Evolutionary conservation across 53 echinoderm and acorn worm species (phyloP).

Genomic region (Antedon mediterranea): DNA sequence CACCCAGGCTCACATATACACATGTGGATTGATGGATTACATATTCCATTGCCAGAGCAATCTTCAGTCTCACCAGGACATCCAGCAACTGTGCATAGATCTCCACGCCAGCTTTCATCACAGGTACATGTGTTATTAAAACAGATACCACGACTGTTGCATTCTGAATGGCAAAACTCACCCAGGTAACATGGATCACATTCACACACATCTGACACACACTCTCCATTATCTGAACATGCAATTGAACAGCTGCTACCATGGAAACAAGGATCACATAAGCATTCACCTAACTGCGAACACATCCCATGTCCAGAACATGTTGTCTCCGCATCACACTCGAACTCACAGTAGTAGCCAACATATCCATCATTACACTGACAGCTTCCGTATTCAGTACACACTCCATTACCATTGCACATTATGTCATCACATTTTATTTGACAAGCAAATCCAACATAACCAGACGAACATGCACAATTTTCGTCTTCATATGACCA

Average conservation of each 20-base stretch:
- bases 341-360: slow-evolving; percentile 69
- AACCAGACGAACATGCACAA: slow-evolving; percentile 44
- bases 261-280: slow-evolving; percentile 60
- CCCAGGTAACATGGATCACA: slow-evolving; percentile 67
- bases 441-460: slow-evolving; percentile 60
- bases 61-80: slow-evolving; percentile 59
- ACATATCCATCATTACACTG: slow-evolving; percentile 51
- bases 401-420: slow-evolving; percentile 53
- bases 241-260: slow-evolving; percentile 34
- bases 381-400: slow-evolving; percentile 52
- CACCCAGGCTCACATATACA: slow-evolving; percentile 88
- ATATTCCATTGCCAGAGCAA: slow-evolving; percentile 80
- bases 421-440: slow-evolving; percentile 30
- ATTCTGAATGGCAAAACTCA: slow-evolving; percentile 56
- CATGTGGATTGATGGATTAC: slow-evolving; percentile 60
- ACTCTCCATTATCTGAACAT: slow-evolving; percentile 49
- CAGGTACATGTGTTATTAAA: slow-evolving; percentile 37
- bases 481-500: slow-evolving; percentile 10
- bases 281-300: slow-evolving; percentile 46
- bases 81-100: slow-evolving; percentile 50
- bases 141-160: slow-evolving; percentile 56
- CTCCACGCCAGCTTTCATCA: slow-evolving; percentile 59
- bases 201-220: slow-evolving; percentile 27
- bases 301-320: slow-evolving; percentile 67
- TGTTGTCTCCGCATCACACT: slow-evolving; percentile 34